Base-by-base conservation (phyloP, 2,888 invertebrate species). In the Tupiocoris notatus region DNA sequence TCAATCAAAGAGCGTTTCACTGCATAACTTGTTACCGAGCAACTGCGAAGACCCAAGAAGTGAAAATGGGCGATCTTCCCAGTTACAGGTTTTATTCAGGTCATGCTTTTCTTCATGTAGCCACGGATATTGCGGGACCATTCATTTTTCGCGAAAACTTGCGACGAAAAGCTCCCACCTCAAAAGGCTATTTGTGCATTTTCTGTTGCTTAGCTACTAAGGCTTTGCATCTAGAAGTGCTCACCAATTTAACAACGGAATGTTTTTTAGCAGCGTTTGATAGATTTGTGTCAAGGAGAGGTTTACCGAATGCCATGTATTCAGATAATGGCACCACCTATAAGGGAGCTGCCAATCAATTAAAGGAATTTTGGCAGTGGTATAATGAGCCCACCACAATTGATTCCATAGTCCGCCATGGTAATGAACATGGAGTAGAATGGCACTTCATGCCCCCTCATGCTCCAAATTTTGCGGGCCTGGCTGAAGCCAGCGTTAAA, bases 11-110 rank as follows among this genome's bases (percentile, higher is more conserved):
- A 16, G 25, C 16, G 2, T 66, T 66, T 17, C 17, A 18, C 39
- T 66, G 66, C 39, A 24, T 54, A 6, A 39, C n/a, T 12, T 66
- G 39, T 18, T 66, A 25, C 21, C 25, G 25, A 20, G 6, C 20
- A 12, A 24, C 9, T 3, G 66, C 66, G 6, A 66, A 66, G 18
- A 23, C 39, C n/a, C n/a, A 18, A 18, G 66, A 25, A 25, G 54
- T 54, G 17, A 25, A 54, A 25, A 39, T 66, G 24, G 66, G 25
- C 7, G n/a, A 66, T 66, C 66, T 66, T 9, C 39, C 66, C 2
- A 7, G 12, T 3, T 25, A 54, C 17, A 21, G 64, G 6, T 64
- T 64, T n/a, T 23, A 24, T 64, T 3, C n/a, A 2, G 24, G 64
- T 18, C 18, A 20, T n/a, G 23, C 64, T 2, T 64, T 64, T 64